Base-by-base conservation (phyloP, 2,888 invertebrate species). In the Euspilapteryx auroguttella region DNA sequence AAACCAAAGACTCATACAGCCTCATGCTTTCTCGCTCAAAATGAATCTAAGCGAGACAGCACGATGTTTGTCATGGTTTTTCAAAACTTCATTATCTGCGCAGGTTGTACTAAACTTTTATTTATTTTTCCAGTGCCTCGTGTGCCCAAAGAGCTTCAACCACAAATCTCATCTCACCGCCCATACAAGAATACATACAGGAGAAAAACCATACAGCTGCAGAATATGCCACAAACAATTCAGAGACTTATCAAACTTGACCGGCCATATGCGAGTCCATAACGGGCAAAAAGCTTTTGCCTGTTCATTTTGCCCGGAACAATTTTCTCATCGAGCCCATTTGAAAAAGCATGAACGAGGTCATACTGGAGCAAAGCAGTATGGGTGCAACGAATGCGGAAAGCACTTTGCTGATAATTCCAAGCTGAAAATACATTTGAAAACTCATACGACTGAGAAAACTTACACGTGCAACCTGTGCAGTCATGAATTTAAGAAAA, bases 121-220 rank as follows among this genome's bases (percentile, higher is more conserved):
- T n/a, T n/a, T n/a, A n/a, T n/a, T n/a, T n/a, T n/a, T n/a, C n/a
- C n/a, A 24, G 4, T 48, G 48, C 12, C 34, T 36, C 0, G 2
- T 28, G 4, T 42, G 42, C 13, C 5, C 13, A 2, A 26, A 34
- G 15, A 5, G 15, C 2, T 42, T 34, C 10, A 20, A 12, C 8
- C 25, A 8, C 3, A 23, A 21, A 12, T 26, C 26, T n/a, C 26
- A 26, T 26, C 12, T 26, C 15, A 26, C 11, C 4, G 13, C 26
- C 5, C 26, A 26, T 7, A 26, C 26, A 8, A 13, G 26, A 4
- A 24, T 24, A n/a, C 15, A 25, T 6, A 23, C 27, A 8, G 27
- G 27, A 9, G 27, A 27, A 12, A 12, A 20, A 21, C 27, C 29
- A 17, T 29, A 24, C 11, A 15, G 15, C 8, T 29, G 29, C 9